Base-by-base conservation (phyloP, 2,113 vertebrate genomes). In the Campylorhamphus procurvoides region DNA sequence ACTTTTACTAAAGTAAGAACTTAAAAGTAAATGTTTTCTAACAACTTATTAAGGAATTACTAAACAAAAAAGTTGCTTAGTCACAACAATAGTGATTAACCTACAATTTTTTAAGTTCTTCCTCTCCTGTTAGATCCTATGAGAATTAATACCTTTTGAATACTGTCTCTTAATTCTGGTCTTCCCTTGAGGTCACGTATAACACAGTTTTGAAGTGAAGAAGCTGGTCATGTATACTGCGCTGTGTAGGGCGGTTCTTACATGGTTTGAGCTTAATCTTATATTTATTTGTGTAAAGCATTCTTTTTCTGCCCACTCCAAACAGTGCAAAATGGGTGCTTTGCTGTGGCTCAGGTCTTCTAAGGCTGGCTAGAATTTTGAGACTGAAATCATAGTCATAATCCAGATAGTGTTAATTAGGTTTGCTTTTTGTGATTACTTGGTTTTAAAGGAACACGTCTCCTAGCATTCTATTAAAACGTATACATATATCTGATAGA, bases 151-250 rank as follows among this genome's bases (percentile, higher is more conserved):
- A 13, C 24, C 14, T 46, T 33, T 46, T 20, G 25, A 55, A 55
- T 67, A 24, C 33, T 27, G 3, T 66, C n/a, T 76, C 56, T 44
- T 66, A 44, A 33, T 60, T 76, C 10, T 73, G 40, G 11, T 49
- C 28, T 16, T 81, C n/a, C 72, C 35, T 20, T 67, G 42, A 72
- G 40, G 37, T 77, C 25, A 12, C 11, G 5, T 42, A 3, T 20
- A 49, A 66, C 23, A 72, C 46, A 44, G 16, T 25, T 40, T 29
- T 47, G 64, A 56, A 72, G 22, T 40, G 59, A 74, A 67, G 39
- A 42, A 63, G 37, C 37, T 47, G 55, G 12, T 56, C 0, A 0
- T 37, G 9, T 50, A 1, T 68, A 5, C 5, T 64, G 20, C 42
- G 12, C 23, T 37, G 4, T 4, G 9, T 60, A 56, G 59, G 40